Evolutionary conservation across 2,888 invertebrate genomes (phyloP).

Genomic region (Osmoderma eremita): DNA sequence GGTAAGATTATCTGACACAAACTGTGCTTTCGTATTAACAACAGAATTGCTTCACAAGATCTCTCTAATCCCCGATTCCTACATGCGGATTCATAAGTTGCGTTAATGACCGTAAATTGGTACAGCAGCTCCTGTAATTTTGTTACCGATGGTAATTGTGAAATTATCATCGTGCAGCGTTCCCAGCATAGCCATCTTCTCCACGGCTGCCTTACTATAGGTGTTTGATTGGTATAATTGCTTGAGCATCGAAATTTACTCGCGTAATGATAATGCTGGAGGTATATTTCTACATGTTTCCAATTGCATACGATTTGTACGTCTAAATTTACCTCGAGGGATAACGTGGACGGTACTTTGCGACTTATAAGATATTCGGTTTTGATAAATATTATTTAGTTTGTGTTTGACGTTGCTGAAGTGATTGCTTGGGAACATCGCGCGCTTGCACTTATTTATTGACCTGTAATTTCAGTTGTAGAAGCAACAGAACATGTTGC

Average conservation of each 20-base stretch:
- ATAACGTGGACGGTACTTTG: too few relatives aligned
- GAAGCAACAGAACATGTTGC: not conserved
- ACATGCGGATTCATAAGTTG: too few relatives aligned
- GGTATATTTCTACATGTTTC: not conserved
- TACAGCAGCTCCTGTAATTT: slow-evolving; percentile 25
- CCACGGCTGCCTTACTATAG: not conserved
- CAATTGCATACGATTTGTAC: slow-evolving; percentile 6
- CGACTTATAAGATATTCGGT: too few relatives aligned
- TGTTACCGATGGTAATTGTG: slow-evolving; percentile 14
- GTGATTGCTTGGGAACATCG: too few relatives aligned
- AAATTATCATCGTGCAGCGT: slow-evolving; percentile 9
- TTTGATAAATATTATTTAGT: too few relatives aligned
- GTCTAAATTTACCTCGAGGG: not conserved
- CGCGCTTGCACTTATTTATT: too few relatives aligned
- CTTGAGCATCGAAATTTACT: slow-evolving; percentile 11
- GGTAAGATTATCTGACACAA: too few relatives aligned
- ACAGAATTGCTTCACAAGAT: too few relatives aligned
- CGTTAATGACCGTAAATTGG: slow-evolving; percentile 18
- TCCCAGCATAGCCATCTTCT: slow-evolving; percentile 4
- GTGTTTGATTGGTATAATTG: slow-evolving; percentile 28
- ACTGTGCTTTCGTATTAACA: too few relatives aligned
- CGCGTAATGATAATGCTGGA: slow-evolving; percentile 18
- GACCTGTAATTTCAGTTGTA: slow-evolving; percentile 9
- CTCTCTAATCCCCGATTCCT: too few relatives aligned
- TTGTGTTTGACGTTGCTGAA: too few relatives aligned